Evolutionary conservation across 2,888 invertebrate genomes (phyloP).

Genomic region (Tupiocoris notatus): DNA sequence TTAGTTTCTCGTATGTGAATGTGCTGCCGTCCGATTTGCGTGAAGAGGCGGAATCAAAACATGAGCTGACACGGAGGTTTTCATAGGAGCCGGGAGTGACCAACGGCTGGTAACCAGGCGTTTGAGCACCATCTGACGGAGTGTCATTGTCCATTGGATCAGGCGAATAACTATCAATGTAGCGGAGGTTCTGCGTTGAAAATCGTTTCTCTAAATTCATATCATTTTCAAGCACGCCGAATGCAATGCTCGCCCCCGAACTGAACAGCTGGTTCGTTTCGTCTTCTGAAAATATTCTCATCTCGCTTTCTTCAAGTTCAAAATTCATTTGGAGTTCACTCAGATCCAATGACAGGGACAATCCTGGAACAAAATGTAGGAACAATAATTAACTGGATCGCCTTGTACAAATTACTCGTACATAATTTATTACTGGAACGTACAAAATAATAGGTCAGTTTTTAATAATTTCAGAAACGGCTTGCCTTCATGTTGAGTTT

Average conservation of each 20-base stretch:
- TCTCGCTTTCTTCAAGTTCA: constrained; percentile 80
- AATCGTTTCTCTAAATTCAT: constrained; percentile 75
- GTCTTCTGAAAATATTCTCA: constrained; percentile 86
- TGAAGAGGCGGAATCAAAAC: constrained; percentile 37
- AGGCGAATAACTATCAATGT: constrained; percentile 76
- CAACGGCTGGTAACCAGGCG: constrained; percentile 44
- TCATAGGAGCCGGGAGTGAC: constrained; percentile 43
- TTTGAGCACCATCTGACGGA: constrained; percentile 31
- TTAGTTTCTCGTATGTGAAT: constrained; percentile 44
- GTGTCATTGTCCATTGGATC: constrained; percentile 57
- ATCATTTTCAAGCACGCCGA: constrained; percentile 32
- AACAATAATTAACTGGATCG: no score
- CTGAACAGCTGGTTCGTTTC: constrained; percentile 59
- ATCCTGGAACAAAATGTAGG: constrained; percentile 52
- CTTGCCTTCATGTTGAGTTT: constrained; percentile 47
- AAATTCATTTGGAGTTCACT: constrained; percentile 82
- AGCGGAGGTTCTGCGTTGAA: constrained; percentile 65
- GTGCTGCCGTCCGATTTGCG: constrained; percentile 39
- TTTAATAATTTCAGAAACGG: not conserved
- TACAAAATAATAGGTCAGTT: no score
- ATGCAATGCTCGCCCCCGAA: constrained; percentile 44
- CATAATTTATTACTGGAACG: no score
- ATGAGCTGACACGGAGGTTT: constrained; percentile 35
- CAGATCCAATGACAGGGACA: constrained; percentile 63
- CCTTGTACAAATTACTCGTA: no score